Evolutionary conservation across 2,888 invertebrate genomes (phyloP), one percentile per base, ranked within the genome.

Genomic region (Gryllus longicercus): DNA sequence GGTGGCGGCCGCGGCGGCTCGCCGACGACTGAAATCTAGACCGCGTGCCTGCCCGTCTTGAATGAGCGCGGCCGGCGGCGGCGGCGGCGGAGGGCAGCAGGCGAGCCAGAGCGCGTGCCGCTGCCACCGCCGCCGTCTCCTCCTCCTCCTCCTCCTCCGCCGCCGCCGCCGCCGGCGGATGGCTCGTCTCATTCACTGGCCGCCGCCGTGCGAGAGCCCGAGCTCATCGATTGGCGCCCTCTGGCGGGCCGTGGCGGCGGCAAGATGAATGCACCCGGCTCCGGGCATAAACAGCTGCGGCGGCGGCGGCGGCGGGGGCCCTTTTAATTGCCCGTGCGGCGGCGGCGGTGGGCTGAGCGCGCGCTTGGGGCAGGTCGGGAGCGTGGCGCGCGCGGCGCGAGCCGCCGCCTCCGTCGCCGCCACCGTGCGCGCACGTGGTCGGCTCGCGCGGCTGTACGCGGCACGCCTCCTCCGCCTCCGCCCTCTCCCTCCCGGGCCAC

Each of bases 221-320:
- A 63, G 63, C 63, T 63, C 63, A 63, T 63, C 63, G 63, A 63
- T 63, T 63, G 63, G 63, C 63, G 63, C 63, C 63, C 63, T 14
- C 14, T 14, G 63, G 63, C 14, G 14, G 63, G 63, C 16, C 16
- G n/a, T 18, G 63, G 63, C 16, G 63, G 63, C 14, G n/a, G 16
- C 16, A 63, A 16, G 16, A 63, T 63, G 63, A 63, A 63, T 63
- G 63, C 63, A 63, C n/a, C n/a, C 63, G 63, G 16, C 63, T 63
- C 63, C 63, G 63, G n/a, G 63, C 63, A 63, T 63, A 63, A 63
- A 63, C 63, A 63, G 63, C 63, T 63, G 63, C 63, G 63, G 63
- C 63, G 63, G 63, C 63, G 63, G 16, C n/a, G n/a, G n/a, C n/a
- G n/a, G n/a, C 63, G 14, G 16, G 16, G 14, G 63, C 16, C 63